Base-by-base conservation (phyloP, 2,888 invertebrate genomes). In the Lasioglossum marginatum region DNA sequence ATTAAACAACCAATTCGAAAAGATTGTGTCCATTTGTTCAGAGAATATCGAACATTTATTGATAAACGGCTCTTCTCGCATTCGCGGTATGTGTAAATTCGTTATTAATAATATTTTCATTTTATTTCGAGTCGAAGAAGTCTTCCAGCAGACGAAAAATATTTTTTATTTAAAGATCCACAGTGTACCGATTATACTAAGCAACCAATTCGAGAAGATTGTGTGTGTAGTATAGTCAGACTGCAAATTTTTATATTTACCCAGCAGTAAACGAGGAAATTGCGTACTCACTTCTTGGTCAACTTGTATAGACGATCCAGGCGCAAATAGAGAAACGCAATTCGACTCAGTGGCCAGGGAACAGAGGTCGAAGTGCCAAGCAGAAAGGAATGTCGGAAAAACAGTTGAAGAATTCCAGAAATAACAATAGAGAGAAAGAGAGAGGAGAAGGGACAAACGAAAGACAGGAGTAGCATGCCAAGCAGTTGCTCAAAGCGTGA, bases 401-500 rank as follows among this genome's bases (percentile, higher is more conserved):
- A 78, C 82, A 60, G 79, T 60, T 80, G 73, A 85, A 45, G 79
- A 74, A 79, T 73, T 76, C 43, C 23, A 80, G 71, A 77, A 82
- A 85, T 82, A 88, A 84, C 82, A 84, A 89, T 77, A 71, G 77
- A 71, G 82, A 70, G 73, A 8, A 2, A 48, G 48, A 5, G 19
- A 2, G 48, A 0, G 72, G 52, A 68, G n/a, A 70, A 43, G 73
- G 12, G 52, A 76, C 72, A 76, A 77, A 81, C 70, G 83, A 89
- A 78, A 77, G 48, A 83, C 80, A 89, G 89, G 88, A 83, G 81
- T 81, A 82, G 92, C 92, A 92, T 93, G 89, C 85, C 90, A 92
- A 92, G 88, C 86, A 91, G 90, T 85, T 88, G 82, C 90, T 91
- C 89, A 92, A 92, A 91, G 83, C 81, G 83, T 60, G 84, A 81